Evolutionary conservation across 2,888 invertebrate genomes (phyloP).

Genomic region (Baccha elongata): DNA sequence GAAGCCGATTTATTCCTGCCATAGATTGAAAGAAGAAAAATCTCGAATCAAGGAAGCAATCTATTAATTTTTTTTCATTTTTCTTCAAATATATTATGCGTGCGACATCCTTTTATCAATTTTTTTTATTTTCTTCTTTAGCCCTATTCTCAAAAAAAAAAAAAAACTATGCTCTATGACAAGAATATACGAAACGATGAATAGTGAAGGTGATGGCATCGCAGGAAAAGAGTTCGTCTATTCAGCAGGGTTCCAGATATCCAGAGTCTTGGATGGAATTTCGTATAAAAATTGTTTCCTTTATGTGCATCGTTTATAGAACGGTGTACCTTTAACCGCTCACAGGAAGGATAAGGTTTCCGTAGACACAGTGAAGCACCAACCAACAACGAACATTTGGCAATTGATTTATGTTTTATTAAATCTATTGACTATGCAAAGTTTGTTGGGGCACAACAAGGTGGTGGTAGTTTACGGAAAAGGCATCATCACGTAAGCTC

Average conservation of each 20-base stretch:
- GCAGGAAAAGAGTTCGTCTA: conserved; percentile 32
- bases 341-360: conserved; percentile 70
- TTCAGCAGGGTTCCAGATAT: conserved; percentile 43
- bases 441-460: conserved; percentile 69
- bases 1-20: conserved; percentile 70
- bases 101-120: conserved; percentile 65
- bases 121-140: conserved; percentile 23
- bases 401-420: conserved; percentile 73
- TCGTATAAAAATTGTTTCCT: conserved; percentile 64
- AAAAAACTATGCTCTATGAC: conserved; percentile 46
- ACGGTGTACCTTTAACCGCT: conserved; percentile 72
- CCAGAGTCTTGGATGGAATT: conserved; percentile 45
- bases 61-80: conserved; percentile 66
- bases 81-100: conserved; percentile 67
- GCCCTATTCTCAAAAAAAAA: conserved; percentile 49
- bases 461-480: conserved; percentile 57
- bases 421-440: conserved; percentile 74
- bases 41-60: conserved; percentile 72
- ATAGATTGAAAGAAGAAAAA: conserved; percentile 38
- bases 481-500: conserved; percentile 64
- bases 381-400: conserved; percentile 24
- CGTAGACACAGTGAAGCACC: conserved; percentile 41
- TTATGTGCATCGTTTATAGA: conserved; percentile 70
- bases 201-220: conserved; percentile 49
- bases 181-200: conserved; percentile 43